A percentile compares a stretch with the other conserved stretches of the same genome.
phyloP scores from a whole-genome alignment of 2,797 vertebrate genomes.

The Phrynocephalus vlangalii region DNA sequence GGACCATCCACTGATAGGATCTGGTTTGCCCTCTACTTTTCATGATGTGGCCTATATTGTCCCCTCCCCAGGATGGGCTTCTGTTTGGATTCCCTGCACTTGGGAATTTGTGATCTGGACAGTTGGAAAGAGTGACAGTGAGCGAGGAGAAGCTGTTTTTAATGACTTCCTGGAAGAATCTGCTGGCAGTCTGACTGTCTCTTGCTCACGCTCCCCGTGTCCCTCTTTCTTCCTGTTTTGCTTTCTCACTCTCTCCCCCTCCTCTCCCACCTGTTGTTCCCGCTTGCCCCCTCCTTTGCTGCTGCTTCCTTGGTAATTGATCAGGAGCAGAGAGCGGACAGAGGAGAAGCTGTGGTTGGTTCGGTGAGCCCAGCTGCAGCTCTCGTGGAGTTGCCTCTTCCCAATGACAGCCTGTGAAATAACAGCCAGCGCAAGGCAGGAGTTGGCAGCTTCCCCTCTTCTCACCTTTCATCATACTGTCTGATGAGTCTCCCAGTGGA shows the following conservation, averaged over 20 bases:
- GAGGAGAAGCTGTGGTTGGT: constrained; percentile 39
- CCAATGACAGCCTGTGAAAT: constrained; percentile 30
- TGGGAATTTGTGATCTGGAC: constrained; percentile 63
- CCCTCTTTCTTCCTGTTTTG: too few relatives aligned
- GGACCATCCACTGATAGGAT: too few relatives aligned
- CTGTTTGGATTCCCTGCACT: constrained; percentile 14
- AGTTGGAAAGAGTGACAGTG: constrained; percentile 13
- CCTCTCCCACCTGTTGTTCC: background rate
- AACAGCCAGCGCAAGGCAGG: background rate
- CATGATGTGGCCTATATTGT: background rate
- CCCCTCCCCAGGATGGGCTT: background rate
- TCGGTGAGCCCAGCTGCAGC: constrained; percentile 37
- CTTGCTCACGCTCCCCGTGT: too few relatives aligned
- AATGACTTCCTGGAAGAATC: constrained; percentile 28
- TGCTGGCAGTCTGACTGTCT: background rate
- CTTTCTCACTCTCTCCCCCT: background rate
- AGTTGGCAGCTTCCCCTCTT: background rate
- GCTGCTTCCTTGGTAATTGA: constrained; percentile 54
- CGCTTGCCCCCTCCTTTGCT: background rate
- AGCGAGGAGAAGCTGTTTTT: constrained; percentile 24
- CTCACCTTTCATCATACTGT: background rate
- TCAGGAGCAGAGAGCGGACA: constrained; percentile 39
- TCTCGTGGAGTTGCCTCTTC: constrained; percentile 18
- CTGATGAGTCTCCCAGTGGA: background rate
- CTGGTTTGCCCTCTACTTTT: background rate